Base-by-base conservation (phyloP, 1,140 invertebrate species). In the Sitophilus oryzae region DNA sequence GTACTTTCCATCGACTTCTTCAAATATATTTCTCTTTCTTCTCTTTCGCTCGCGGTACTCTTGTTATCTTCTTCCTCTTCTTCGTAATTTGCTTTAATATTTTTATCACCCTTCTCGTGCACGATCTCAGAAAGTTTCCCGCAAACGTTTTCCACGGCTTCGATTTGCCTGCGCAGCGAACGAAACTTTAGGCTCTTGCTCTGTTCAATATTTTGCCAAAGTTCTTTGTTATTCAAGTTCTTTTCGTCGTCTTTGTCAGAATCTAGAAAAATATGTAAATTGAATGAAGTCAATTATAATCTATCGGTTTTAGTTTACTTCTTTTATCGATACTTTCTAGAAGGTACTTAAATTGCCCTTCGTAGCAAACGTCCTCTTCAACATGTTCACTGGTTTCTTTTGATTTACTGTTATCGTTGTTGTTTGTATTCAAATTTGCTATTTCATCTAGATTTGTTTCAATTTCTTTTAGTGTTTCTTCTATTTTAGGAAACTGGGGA, bases 401-500 rank as follows among this genome's bases (percentile, higher is more conserved):
- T 19, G 15, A 15, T 1, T 37, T 49, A 11, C n/a, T 21, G 1
- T n/a, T 18, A 22, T 46, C 14, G 16, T 43, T 34, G 10, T 35
- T 15, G 0, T 38, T 23, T 14, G 34, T n/a, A n/a, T 48, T 20
- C 11, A 44, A 10, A 19, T 52, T 58, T 11, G 40, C 53, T 10
- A 60, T 56, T 19, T 56, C 34, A 11, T 60, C 58, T 6, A 60
- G 14, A 15, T 56, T 30, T 3, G 11, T 19, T 38, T 49, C 49
- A n/a, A 55, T 55, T 48, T 37, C 50, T 25, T 50, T 47, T 3
- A 64, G 38, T 11, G 55, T 58, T 18, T 64, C 46, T 15, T 59
- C 59, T 18, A 62, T 58, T 46, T 64, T 47, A 0, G 46, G 52
- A 30, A 53, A 53, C 22, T 53, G 41, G 8, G 51, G 51, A 37